Base-by-base conservation (phyloP, 2,113 vertebrate genomes). In the Willisornis vidua region DNA sequence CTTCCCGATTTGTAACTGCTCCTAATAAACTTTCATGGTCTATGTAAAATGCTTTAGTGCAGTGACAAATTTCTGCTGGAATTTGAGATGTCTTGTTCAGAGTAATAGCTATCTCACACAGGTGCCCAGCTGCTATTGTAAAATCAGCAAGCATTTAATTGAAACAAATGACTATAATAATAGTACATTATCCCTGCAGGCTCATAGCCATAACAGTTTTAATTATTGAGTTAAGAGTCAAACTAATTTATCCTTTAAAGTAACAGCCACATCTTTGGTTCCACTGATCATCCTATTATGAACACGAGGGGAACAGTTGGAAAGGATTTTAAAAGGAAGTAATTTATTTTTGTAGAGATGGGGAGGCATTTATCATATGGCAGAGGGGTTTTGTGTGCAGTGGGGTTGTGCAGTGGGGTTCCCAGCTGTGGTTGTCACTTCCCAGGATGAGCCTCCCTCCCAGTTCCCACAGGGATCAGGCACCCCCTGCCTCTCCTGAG, bases 81-180 rank as follows among this genome's bases (percentile, higher is more conserved):
- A 99, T 98, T 96, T 97, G 98, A 99, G 99, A 99, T 98, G 99
- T 99, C 99, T 99, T 99, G 98, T 99, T 99, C 98, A 98, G 98
- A 99, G 98, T 99, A 99, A 99, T 99, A 98, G 98, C 98, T 98
- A 97, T 98, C 98, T 98, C 98, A 96, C 98, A 98, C 99, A 99
- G 99, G 99, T 99, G 99, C 99, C 98, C 98, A 98, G 98, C 99
- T 99, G 99, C 98, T 99, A 98, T 98, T 99, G 99, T 99, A 99
- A 99, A 99, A 99, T 98, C 99, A 99, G 98, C 98, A 98, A 98
- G 99, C 99, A 98, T 99, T 99, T 99, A 99, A 99, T 99, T 99
- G 99, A 99, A 99, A 99, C 99, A 99, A 99, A 99, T 98, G 99
- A 99, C 98, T 99, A 99, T 99, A 99, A 99, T 99, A 99, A 99